phyloP scores from a whole-genome alignment of 2,888 invertebrate species.

The Pinctada fucata region DNA sequence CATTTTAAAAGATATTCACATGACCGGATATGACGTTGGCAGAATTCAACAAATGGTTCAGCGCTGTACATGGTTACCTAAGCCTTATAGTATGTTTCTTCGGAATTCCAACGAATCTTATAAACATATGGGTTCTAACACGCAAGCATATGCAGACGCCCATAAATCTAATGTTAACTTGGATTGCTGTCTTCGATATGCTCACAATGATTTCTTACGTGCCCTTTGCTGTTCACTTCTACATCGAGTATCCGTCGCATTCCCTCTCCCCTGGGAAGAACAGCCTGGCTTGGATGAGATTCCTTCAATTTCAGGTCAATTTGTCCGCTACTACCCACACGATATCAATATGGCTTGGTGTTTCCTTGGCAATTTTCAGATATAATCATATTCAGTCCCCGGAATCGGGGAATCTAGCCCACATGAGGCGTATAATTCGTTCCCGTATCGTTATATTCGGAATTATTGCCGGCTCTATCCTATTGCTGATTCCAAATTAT shows the following conservation, averaged over 20 bases:
- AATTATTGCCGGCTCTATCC: constrained; percentile 89
- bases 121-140: constrained; percentile 91
- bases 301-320: constrained; percentile 86
- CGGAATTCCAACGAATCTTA: constrained; percentile 91
- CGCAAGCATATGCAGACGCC: constrained; percentile 92
- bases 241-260: constrained; percentile 56
- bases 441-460: constrained; percentile 86
- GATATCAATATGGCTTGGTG: constrained; percentile 94
- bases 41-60: constrained; percentile 53
- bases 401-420: constrained; percentile 82
- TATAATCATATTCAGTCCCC: constrained; percentile 84
- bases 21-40: constrained; percentile 32
- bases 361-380: constrained; percentile 93
- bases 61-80: constrained; percentile 87
- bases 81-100: constrained; percentile 91
- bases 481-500: constrained; percentile 90
- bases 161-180: constrained; percentile 92
- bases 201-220: constrained; percentile 94
- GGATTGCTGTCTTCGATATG: constrained; percentile 91
- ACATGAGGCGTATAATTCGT: constrained; percentile 76
- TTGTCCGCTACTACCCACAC: constrained; percentile 93
- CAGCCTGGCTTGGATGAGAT: constrained; percentile 75
- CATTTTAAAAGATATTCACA: not conserved
- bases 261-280: constrained; percentile 63
- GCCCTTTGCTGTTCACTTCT: constrained; percentile 87